Base-by-base conservation (phyloP, 2,888 invertebrate species). In the Clanis bilineata region DNA sequence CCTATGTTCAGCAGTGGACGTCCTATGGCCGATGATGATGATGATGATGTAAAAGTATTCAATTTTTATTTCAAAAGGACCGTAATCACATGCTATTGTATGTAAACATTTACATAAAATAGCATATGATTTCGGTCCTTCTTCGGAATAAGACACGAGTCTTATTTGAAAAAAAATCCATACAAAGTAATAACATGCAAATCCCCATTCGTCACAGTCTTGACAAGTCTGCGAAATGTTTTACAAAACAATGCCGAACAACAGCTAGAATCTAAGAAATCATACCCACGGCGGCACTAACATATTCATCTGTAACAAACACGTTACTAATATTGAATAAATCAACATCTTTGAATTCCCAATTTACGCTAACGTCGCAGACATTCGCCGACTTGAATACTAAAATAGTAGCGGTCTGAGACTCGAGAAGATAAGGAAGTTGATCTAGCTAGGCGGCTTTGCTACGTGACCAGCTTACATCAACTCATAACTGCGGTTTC, bases 281-380 rank as follows among this genome's bases (percentile, higher is more conserved):
- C 47, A 32, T 51, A 51, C 23, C 6, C 23, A 5, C 4, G 7
- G 28, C 47, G 28, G 28, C 28, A 51, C 28, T 28, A 51, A 51
- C 28, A 28, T 28, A 51, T 51, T 51, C 28, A 51, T 18, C 28
- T 51, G 47, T 28, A 51, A 59, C 61, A 58, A 60, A 61, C 62
- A 58, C 28, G 47, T 28, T 51, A 51, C 47, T 51, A 51, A 32
- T 51, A 51, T 51, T 32, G 60, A 67, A 71, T 69, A 67, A 65
- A 68, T 69, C 66, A 74, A 69, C 70, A 75, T 67, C 74, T 72
- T 73, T 72, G 71, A 82, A 80, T 80, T 76, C 69, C 78, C 69
- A 82, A 84, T 82, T 83, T 79, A 80, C 73, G 67, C 66, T 67
- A 76, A 75, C 75, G 79, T 77, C 73, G 75, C 83, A 81, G 79